Evolutionary conservation across 2,113 vertebrate species (phyloP), one percentile per base, ranked within the genome.

Genomic region (Alectura lathami): DNA sequence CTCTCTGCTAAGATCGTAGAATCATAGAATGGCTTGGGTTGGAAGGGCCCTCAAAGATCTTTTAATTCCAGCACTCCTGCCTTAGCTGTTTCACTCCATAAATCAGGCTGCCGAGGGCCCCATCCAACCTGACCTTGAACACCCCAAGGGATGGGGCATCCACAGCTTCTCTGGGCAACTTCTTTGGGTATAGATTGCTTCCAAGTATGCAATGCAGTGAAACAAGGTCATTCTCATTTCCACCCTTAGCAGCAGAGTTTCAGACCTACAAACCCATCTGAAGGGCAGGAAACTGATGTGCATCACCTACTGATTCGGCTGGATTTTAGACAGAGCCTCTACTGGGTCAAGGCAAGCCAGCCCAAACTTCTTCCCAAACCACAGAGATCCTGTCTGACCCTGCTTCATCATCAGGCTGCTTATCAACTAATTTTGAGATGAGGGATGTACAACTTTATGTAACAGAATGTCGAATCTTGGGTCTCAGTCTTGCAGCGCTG

Each of bases 291-390:
- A 57, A 32, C 1, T 45, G 82, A 3, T 11, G 11, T 6, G 21
- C 29, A 53, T 36, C 75, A 26, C 20, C 66, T 59, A 1, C 47
- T 8, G 74, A 54, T 62, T 45, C 30, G 26, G 15, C 18, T 42
- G 75, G 32, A 29, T 68, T 43, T 68, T 18, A 40, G 56, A 24
- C 18, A 36, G 11, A 74, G 2, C 13, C 11, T 1, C 36, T 34
- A 5, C 17, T 27, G 17, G 0, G 0, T 2, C 4, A 7, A 70
- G 43, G 13, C 24, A 72, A 88, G 42, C 3, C 32, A 42, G 10
- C 3, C 43, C 57, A 50, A 79, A 11, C 26, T 45, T 24, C 67
- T 9, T 36, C 22, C 12, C 29, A 59, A 32, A 56, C 22, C 54
- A 27, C 3, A 17, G 17, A 23, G 32, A 51, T 47, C 38, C 60